These are phyloP conservation scores for Papilio xuthus DNA, from an alignment of 1,140 invertebrate species.

Conservation along the genomic window DNA sequence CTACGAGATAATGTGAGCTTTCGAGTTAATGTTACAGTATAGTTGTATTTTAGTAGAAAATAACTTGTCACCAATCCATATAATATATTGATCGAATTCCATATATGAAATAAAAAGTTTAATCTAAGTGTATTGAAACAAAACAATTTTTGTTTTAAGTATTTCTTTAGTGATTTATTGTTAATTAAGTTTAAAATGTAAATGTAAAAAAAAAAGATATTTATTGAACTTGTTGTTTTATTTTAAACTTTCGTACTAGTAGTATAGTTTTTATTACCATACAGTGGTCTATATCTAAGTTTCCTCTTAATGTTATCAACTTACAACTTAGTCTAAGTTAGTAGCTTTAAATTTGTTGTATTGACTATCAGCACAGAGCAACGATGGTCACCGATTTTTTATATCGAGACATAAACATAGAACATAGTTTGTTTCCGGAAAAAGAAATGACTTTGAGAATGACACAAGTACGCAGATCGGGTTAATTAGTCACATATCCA, in stretches of 20 bases:
- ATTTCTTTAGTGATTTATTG: background rate
- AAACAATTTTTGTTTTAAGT: background rate
- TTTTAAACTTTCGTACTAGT: background rate
- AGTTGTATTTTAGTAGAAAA: too few species aligned
- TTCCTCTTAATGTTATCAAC: background rate
- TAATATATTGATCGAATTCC: too few species aligned
- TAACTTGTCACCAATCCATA: too few species aligned
- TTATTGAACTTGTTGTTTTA: conserved; percentile 1
- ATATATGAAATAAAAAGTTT: too few species aligned
- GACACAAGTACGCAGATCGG: conserved; percentile 4
- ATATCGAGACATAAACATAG: too few species aligned
- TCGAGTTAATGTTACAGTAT: too few species aligned
- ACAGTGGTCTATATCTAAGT: background rate
- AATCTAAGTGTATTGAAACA: background rate
- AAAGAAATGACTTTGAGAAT: conserved; percentile 29
- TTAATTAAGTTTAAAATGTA: background rate
- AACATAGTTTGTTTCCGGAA: conserved; percentile 24
- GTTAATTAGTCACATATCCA: conserved; percentile 11
- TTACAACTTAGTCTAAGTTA: too few species aligned
- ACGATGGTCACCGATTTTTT: too few species aligned
- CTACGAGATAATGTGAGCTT: too few species aligned
- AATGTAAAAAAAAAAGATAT: conserved; percentile 12
- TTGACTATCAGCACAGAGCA: too few species aligned
- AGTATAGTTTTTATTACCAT: background rate
- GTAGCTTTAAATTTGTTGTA: too few species aligned